A percentile compares a stretch with the other conserved stretches of the same genome.
Evolutionary conservation across 1,140 invertebrate genomes (phyloP).

Genomic region (Lepeophtheirus salmonis): DNA sequence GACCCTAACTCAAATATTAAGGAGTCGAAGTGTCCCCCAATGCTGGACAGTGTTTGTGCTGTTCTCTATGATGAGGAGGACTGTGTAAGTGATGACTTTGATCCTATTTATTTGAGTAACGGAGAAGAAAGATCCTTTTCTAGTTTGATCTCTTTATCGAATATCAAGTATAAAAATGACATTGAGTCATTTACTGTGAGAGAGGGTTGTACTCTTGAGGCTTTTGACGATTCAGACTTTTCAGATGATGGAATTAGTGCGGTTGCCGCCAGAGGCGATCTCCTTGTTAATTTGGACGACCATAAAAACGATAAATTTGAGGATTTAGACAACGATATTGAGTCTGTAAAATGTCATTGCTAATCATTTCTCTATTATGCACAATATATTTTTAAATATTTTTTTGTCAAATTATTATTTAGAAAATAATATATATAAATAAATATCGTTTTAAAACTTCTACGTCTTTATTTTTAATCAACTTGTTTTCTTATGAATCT

Average conservation of each 20-base stretch:
- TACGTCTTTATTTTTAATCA: too few species aligned
- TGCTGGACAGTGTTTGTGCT: neutral
- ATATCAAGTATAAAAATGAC: neutral
- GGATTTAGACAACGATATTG: neutral
- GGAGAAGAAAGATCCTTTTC: constrained; percentile 5
- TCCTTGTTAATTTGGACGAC: neutral
- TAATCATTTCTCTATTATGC: too few species aligned
- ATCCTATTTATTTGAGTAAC: neutral
- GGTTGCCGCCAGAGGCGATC: neutral
- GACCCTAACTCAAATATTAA: neutral
- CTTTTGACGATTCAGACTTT: constrained; percentile 5
- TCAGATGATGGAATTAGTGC: neutral
- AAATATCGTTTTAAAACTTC: too few species aligned
- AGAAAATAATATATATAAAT: too few species aligned
- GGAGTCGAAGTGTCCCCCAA: neutral
- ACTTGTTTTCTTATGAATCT: too few species aligned
- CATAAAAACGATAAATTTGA: neutral
- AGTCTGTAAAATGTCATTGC: too few species aligned
- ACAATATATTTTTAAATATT: too few species aligned
- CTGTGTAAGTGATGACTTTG: neutral
- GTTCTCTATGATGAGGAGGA: neutral
- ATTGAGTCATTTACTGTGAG: constrained; percentile 2
- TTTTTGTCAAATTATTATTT: too few species aligned
- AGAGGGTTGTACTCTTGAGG: constrained; percentile 5
- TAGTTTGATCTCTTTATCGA: neutral